Evolutionary conservation across 2,797 vertebrate genomes (phyloP), one percentile per base, ranked within the genome.

Genomic region (Australoheros facetus): DNA sequence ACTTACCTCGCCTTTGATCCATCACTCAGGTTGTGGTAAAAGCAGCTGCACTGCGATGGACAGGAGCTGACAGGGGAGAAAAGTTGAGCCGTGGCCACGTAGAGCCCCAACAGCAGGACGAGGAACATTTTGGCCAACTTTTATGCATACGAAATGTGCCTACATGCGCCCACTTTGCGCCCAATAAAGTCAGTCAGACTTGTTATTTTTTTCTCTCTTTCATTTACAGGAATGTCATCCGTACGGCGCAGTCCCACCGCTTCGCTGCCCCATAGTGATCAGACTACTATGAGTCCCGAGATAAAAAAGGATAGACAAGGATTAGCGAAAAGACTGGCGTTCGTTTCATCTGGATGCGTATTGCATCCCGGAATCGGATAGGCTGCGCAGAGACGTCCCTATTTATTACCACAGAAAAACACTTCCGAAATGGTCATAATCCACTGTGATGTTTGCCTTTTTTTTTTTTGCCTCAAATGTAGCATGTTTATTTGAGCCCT

Each of bases 221-320:
- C 85, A 89, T 92, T 90, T 89, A 92, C 78, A 72, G 74, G 55
- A 87, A 85, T 89, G 77, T 90, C 84, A 91, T 88, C 90, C 79
- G 91, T 90, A 94, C 91, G 88, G 90, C 91, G 93, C 86, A 89
- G 89, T 92, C 88, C 92, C 94, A 84, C 93, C 94, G 87, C 92
- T 94, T 94, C 91, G 88, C 92, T 90, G 94, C 94, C 91, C 70
- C 95, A 84, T 96, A 95, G 92, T 92, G 96, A 96, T 96, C 93
- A 91, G 91, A 93, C 93, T 91, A 94, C 93, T 89, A 92, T 90
- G 94, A 95, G 95, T 96, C 95, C 95, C 90, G 94, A 95, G 97
- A 98, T 99, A 97, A 98, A 97, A 30, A 97, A 96, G 93, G 96
- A 97, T 97, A 96, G 96, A 94, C 93, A 88, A 94, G 98, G 98